Conservation (phyloP, 92 coral and sea anemone genomes). For the Heteractis magnifica region DNA sequence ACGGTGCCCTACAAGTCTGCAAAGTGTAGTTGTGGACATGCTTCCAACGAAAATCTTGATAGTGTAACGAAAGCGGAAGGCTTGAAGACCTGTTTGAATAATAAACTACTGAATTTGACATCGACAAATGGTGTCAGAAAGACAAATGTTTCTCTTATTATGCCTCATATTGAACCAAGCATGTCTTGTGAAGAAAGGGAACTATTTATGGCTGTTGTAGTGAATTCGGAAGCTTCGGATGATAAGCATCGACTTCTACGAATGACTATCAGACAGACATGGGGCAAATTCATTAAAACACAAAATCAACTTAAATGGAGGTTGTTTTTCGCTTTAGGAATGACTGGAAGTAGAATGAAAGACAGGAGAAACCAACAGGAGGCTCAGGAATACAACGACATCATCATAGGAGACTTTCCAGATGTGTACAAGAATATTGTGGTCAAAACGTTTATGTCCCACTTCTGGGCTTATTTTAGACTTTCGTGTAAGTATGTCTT, state of each 20-base stretch:
- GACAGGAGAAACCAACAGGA: conserved; percentile 18
- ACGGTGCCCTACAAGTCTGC: too few species aligned
- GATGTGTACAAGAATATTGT: conserved; percentile 44
- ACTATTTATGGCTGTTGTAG: neutral
- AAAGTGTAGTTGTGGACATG: too few species aligned
- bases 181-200: neutral
- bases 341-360: neutral
- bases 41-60: too few species aligned
- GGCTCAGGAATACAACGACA: conserved; percentile 42
- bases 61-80: too few species aligned
- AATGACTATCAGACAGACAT: neutral
- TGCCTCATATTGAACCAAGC: too few species aligned
- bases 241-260: neutral
- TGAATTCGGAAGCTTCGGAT: neutral
- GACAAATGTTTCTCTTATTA: too few species aligned
- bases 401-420: conserved; percentile 45
- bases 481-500: conserved; percentile 31
- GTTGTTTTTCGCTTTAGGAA: neutral
- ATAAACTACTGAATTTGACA: too few species aligned
- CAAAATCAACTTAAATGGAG: neutral
- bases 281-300: neutral
- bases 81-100: too few species aligned
- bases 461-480: conserved; percentile 31
- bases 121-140: too few species aligned
- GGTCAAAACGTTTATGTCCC: conserved; percentile 53